Evolutionary conservation across 2,113 vertebrate species (phyloP).

Genomic region (Boulengeromyrus knoepffleri): DNA sequence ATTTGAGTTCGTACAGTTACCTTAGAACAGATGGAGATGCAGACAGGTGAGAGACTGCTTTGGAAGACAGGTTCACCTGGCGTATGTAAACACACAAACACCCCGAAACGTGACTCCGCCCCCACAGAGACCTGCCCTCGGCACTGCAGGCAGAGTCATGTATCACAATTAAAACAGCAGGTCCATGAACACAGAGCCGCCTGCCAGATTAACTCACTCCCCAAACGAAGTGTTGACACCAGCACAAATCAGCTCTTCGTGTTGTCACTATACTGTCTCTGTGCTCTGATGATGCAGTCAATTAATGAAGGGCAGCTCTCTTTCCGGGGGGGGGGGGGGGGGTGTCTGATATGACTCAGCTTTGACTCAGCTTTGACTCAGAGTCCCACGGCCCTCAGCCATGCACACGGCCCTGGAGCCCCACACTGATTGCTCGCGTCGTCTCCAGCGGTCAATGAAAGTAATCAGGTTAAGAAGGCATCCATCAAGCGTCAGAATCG

Average conservation of each 20-base stretch:
- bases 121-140: background rate
- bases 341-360: background rate
- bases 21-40: background rate
- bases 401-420: background rate
- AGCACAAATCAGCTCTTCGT: background rate
- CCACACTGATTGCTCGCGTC: background rate
- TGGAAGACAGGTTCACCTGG: background rate
- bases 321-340: background rate
- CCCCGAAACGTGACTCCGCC: background rate
- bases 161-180: background rate
- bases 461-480: background rate
- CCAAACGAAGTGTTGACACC: background rate
- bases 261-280: background rate
- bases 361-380: background rate
- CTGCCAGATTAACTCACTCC: background rate
- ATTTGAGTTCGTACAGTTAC: background rate
- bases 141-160: background rate
- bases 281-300: background rate
- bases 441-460: background rate
- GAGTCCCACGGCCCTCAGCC: background rate
- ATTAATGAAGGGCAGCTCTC: background rate
- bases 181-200: background rate
- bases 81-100: background rate
- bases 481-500: background rate
- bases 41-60: background rate